These are phyloP conservation scores for Coregonus sp. DNA, from an alignment of 2,797 vertebrate genomes.

Conservation along the genomic window DNA sequence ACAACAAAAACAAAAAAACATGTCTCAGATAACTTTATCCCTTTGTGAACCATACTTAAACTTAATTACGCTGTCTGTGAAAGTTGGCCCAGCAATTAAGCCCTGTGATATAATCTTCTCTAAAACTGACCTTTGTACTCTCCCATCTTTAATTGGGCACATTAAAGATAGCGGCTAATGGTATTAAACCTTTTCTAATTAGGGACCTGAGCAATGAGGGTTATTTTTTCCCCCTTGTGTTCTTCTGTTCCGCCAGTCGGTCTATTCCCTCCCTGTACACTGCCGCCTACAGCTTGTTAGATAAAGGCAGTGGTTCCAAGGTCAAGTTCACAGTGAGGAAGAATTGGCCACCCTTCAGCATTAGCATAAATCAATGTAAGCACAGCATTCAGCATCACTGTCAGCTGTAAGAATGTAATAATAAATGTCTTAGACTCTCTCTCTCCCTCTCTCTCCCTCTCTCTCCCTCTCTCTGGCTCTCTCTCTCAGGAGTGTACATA, in stretches of 20 bases:
- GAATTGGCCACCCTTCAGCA: conserved; percentile 12
- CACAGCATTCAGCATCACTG: conserved; percentile 11
- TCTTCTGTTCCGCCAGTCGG: neutral
- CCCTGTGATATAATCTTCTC: conserved; percentile 47
- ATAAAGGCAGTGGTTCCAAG: conserved; percentile 25
- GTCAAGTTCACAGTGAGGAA: conserved; percentile 20
- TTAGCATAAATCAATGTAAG: conserved; percentile 35
- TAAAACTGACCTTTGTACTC: conserved; percentile 39
- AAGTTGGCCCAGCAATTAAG: conserved; percentile 36
- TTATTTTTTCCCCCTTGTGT: neutral
- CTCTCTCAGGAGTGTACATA: neutral
- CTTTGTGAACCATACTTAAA: conserved; percentile 4
- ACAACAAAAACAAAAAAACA: conserved; percentile 11
- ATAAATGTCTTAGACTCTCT: conserved; percentile 7
- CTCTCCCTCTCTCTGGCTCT: neutral
- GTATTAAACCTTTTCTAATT: conserved; percentile 22
- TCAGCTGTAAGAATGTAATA: conserved; percentile 34
- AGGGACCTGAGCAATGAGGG: neutral
- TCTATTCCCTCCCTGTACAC: neutral
- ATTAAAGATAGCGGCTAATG: conserved; percentile 23
- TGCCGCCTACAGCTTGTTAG: conserved; percentile 1
- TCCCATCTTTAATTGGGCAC: conserved; percentile 44
- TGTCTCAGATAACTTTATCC: conserved; percentile 6
- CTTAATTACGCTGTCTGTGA: conserved; percentile 5
- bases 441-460: neutral